Percentiles rank a stretch among this genome's conserved stretches.
Conservation (phyloP, 2,113 vertebrate species). For the Eolophus roseicapilla region DNA sequence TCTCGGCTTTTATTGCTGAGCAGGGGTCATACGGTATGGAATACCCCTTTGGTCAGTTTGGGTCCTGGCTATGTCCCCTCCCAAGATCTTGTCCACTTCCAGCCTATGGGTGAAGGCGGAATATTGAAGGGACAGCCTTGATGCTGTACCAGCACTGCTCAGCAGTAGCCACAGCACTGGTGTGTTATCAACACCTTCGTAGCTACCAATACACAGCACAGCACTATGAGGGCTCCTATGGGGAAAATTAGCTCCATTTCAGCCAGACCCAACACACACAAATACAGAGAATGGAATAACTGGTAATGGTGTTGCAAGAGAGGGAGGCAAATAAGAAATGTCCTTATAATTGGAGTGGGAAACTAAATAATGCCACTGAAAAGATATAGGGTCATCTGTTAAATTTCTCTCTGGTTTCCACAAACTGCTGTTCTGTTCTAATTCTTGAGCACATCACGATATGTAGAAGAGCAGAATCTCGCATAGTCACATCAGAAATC, state of each 20-base stretch:
- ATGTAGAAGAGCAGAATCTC: neutral
- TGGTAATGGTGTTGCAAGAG: neutral
- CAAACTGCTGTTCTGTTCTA: neutral
- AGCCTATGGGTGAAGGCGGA: neutral
- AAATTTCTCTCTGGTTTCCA: neutral
- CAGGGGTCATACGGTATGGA: neutral
- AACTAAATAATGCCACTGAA: neutral
- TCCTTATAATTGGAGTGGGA: neutral
- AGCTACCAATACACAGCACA: neutral
- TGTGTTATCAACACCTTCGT: neutral
- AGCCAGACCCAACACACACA: neutral
- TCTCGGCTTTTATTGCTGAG: neutral
- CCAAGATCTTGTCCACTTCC: neutral
- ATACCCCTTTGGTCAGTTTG: no score
- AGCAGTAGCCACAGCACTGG: neutral
- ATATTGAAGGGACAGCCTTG: neutral
- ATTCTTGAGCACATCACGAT: neutral
- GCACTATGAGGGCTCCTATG: neutral
- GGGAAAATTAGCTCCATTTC: neutral
- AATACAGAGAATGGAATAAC: neutral
- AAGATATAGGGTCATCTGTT: neutral
- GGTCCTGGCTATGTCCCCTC: neutral
- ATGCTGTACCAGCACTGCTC: neutral
- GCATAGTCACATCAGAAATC: neutral
- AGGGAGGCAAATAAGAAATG: neutral